phyloP scores from a whole-genome alignment of 2,113 vertebrate species.

The Callipepla californica region DNA sequence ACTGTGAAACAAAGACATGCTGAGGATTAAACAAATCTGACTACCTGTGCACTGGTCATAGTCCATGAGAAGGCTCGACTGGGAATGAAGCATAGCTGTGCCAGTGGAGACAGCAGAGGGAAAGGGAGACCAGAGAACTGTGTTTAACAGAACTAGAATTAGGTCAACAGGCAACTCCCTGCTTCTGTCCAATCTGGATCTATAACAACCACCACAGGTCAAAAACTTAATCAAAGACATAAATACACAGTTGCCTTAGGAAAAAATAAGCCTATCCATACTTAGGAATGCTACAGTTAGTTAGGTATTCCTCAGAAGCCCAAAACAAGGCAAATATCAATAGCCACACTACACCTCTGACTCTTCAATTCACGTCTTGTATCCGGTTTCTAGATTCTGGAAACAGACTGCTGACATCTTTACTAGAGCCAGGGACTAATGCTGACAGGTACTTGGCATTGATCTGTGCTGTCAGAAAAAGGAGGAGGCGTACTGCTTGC shows the following conservation, averaged over 20 bases:
- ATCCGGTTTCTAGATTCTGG: background rate
- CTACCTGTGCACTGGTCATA: background rate
- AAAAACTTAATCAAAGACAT: background rate
- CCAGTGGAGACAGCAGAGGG: background rate
- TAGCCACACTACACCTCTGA: background rate
- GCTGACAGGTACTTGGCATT: background rate
- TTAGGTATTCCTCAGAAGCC: background rate
- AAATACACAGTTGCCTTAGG: background rate
- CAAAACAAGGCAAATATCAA: background rate
- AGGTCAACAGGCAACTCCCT: background rate
- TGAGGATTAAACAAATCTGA: background rate
- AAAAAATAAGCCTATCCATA: background rate
- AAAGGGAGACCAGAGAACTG: background rate
- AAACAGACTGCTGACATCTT: background rate
- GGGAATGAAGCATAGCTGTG: background rate
- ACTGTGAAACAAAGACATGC: background rate
- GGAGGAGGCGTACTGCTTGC: background rate
- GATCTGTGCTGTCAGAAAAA: background rate
- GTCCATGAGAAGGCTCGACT: background rate
- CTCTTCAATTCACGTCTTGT: background rate
- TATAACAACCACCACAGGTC: background rate
- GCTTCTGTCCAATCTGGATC: background rate
- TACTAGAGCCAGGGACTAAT: background rate
- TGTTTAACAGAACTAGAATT: background rate
- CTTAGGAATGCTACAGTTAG: background rate